These are phyloP conservation scores for Eumerus sabulonum DNA, from an alignment of 2,888 invertebrate genomes.

Conservation along the genomic window DNA sequence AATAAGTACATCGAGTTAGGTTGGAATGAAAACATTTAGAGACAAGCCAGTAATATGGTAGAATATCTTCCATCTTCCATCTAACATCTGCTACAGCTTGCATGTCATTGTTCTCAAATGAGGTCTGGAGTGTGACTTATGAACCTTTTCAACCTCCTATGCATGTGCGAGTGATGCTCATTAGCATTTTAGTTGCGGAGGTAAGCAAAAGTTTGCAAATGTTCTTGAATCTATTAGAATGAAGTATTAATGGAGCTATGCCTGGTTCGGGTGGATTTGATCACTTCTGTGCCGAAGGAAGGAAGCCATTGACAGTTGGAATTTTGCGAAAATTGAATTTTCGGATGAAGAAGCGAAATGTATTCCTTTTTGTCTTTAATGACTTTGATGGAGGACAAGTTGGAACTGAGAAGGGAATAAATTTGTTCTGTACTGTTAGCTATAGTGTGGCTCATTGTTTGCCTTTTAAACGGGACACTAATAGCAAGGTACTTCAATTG, in stretches of 20 bases:
- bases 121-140: slow-evolving; percentile 51
- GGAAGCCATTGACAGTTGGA: too few relatives aligned
- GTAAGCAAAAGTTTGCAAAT: slow-evolving; percentile 62
- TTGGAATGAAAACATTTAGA: slow-evolving; percentile 35
- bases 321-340: too few relatives aligned
- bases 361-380: too few relatives aligned
- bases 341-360: too few relatives aligned
- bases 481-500: too few relatives aligned
- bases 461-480: too few relatives aligned
- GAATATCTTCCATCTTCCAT: not conserved
- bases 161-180: slow-evolving; percentile 41
- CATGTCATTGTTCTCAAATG: slow-evolving; percentile 36
- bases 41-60: not conserved
- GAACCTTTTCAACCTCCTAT: slow-evolving; percentile 36
- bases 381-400: too few relatives aligned
- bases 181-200: slow-evolving; percentile 63
- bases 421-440: too few relatives aligned
- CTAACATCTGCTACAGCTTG: slow-evolving; percentile 15
- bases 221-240: slow-evolving; percentile 62
- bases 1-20: slow-evolving; percentile 21
- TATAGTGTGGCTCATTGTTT: too few relatives aligned
- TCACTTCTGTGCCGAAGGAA: too few relatives aligned
- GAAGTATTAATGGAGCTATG: slow-evolving; percentile 50
- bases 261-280: too few relatives aligned
- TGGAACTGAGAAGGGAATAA: too few relatives aligned